Evolutionary conservation across 2,797 vertebrate species (phyloP).

Genomic region (Petrocephalus sullivani): DNA sequence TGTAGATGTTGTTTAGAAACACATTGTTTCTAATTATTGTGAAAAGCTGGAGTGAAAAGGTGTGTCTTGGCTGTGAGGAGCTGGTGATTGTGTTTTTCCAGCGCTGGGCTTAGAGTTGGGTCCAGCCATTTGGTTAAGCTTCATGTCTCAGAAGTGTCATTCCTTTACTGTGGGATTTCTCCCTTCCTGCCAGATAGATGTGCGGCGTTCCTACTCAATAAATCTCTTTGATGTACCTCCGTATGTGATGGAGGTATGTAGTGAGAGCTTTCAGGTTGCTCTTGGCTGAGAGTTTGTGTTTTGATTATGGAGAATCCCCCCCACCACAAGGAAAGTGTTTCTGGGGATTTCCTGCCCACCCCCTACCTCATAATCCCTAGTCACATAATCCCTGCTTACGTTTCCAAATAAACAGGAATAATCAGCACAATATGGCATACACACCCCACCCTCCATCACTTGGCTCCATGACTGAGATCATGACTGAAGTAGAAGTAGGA

Average conservation of each 20-base stretch:
- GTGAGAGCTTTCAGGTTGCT: not conserved
- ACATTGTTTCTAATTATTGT: not conserved
- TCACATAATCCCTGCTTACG: not conserved
- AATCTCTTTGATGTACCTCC: not conserved
- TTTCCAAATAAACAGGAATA: not conserved
- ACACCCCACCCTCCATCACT: not conserved
- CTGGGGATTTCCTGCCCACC: not conserved
- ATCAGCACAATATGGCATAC: not conserved
- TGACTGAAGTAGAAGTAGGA: not conserved
- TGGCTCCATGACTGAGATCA: not conserved
- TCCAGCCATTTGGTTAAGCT: not conserved
- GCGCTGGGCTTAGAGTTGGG: not conserved
- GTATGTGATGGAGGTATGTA: not conserved
- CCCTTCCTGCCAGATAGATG: not conserved
- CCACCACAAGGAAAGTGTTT: not conserved
- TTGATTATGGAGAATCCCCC: not conserved
- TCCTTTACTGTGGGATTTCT: slow-evolving; percentile 1
- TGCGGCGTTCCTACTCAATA: no score
- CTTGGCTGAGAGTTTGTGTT: not conserved
- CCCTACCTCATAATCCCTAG: not conserved
- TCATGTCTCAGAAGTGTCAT: not conserved
- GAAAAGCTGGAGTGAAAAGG: not conserved
- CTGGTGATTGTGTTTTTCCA: not conserved
- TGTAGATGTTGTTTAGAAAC: not conserved
- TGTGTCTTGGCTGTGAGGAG: not conserved